Conservation (phyloP, 2,113 vertebrate genomes). For the Gallinago undulata region DNA sequence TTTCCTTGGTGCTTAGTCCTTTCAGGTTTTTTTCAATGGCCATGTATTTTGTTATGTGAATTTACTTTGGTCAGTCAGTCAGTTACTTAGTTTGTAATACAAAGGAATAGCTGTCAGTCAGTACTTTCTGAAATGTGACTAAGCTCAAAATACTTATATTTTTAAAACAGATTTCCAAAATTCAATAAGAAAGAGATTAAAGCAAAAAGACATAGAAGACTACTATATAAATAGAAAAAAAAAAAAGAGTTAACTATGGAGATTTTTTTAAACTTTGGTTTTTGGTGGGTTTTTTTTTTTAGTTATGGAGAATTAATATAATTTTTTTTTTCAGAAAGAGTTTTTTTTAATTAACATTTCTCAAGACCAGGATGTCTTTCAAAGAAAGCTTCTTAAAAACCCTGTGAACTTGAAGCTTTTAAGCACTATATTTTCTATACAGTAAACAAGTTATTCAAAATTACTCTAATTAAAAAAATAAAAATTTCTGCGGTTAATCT, state of each 20-base stretch:
- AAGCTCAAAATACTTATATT: not conserved
- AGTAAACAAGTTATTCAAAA: not conserved
- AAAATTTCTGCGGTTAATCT: not conserved
- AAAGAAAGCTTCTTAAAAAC: not conserved
- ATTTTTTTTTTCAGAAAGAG: not conserved
- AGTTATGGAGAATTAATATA: not conserved
- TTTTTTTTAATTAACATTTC: not conserved
- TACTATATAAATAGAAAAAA: not conserved
- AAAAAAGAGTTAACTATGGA: not conserved
- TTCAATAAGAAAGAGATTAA: not conserved
- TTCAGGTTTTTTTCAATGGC: not conserved
- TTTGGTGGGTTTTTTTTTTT: not conserved
- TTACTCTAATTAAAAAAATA: not conserved
- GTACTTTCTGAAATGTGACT: not conserved
- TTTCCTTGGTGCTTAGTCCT: not conserved
- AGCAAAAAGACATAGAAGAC: not conserved
- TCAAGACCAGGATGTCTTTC: not conserved
- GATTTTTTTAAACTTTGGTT: not conserved
- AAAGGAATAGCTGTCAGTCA: not conserved
- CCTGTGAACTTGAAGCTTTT: not conserved
- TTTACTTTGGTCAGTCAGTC: not conserved
- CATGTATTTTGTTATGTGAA: not conserved
- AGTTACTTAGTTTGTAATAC: not conserved
- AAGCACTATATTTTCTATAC: not conserved
- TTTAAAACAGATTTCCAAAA: not conserved